Evolutionary conservation across 1,140 invertebrate species (phyloP).

Genomic region (Chironomus striatipennis): DNA sequence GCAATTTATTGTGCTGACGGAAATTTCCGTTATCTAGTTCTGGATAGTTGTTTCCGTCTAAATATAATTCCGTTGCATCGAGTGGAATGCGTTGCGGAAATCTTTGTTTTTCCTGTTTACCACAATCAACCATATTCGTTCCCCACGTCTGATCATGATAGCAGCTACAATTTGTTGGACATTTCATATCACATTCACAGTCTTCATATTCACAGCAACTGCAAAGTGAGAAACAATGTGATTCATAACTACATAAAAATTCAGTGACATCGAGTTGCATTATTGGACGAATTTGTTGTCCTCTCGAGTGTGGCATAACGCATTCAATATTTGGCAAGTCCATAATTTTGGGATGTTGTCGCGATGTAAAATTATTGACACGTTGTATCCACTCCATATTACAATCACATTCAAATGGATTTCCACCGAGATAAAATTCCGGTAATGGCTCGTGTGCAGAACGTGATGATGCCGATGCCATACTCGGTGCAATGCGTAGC

Average conservation of each 20-base stretch:
- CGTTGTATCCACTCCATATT: slow-evolving; percentile 80
- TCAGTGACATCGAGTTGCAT: slow-evolving; percentile 61
- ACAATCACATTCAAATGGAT: slow-evolving; percentile 82
- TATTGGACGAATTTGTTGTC: slow-evolving; percentile 59
- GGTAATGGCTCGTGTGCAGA: slow-evolving; percentile 55
- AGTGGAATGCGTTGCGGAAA: slow-evolving; percentile 73
- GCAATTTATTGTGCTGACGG: slow-evolving; percentile 75
- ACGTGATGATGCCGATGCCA: not conserved
- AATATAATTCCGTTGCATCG: slow-evolving; percentile 82
- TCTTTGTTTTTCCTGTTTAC: slow-evolving; percentile 53
- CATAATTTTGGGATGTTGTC: slow-evolving; percentile 70
- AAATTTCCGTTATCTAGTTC: slow-evolving; percentile 73
- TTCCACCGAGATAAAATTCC: slow-evolving; percentile 77
- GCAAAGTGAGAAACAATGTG: slow-evolving; percentile 71
- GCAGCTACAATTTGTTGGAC: slow-evolving; percentile 76
- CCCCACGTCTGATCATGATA: slow-evolving; percentile 79
- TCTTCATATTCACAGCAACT: slow-evolving; percentile 82
- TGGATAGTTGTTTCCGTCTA: slow-evolving; percentile 77
- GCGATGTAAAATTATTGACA: slow-evolving; percentile 59
- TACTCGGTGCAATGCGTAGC: slow-evolving; percentile 52
- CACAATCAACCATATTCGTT: slow-evolving; percentile 77
- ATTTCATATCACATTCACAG: slow-evolving; percentile 78
- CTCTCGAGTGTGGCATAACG: slow-evolving; percentile 65
- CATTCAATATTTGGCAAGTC: slow-evolving; percentile 76
- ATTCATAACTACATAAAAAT: slow-evolving; percentile 73